These are phyloP conservation scores for Graptemys geographica DNA, from an alignment of 2,797 vertebrate genomes.

Conservation along the genomic window DNA sequence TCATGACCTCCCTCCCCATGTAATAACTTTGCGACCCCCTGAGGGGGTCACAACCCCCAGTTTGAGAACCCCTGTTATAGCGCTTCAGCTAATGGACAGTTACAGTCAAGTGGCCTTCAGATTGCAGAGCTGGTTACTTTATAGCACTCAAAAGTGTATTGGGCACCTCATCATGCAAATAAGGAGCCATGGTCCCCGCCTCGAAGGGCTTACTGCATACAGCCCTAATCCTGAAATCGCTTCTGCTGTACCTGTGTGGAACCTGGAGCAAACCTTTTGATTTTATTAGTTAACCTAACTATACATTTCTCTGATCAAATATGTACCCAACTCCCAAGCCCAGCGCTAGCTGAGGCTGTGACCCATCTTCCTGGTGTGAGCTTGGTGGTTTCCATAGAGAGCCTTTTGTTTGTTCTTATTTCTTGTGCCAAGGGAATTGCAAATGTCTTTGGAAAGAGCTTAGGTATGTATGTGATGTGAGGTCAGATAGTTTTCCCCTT, in stretches of 20 bases:
- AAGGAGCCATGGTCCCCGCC: not conserved
- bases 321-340: not conserved
- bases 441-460: not conserved
- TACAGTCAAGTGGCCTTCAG: not conserved
- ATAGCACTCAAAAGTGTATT: too few species aligned
- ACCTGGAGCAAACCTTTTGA: not conserved
- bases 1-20: too few species aligned
- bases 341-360: not conserved
- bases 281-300: not conserved
- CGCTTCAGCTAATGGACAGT: not conserved
- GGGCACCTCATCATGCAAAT: not conserved
- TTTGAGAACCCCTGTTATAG: too few species aligned
- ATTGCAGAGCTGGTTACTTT: not conserved
- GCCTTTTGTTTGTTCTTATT: slow-evolving; percentile 12
- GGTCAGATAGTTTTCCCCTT: not conserved
- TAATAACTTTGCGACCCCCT: too few species aligned
- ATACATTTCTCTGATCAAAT: not conserved
- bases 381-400: slow-evolving; percentile 18
- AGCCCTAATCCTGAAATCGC: not conserved
- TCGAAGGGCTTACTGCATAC: not conserved
- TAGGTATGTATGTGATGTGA: not conserved
- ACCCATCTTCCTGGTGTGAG: not conserved
- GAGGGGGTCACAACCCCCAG: too few species aligned
- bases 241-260: not conserved
- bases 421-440: not conserved